These are phyloP conservation scores for Gracilinanus agilis DNA, from an alignment of 2,113 vertebrate genomes.

Conservation along the genomic window DNA sequence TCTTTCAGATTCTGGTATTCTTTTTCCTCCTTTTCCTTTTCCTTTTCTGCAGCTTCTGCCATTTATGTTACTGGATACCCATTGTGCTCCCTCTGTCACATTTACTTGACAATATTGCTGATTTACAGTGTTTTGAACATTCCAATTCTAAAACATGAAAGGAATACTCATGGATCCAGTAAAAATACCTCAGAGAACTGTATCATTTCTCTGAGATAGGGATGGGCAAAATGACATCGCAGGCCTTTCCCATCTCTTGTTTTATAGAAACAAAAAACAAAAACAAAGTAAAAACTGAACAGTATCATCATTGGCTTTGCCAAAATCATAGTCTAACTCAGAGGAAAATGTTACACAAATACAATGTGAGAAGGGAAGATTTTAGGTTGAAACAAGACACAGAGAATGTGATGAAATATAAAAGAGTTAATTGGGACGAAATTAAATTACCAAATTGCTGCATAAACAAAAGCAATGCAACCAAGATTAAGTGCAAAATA, in stretches of 20 bases:
- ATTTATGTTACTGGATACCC: background rate
- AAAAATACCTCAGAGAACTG: background rate
- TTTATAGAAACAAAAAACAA: background rate
- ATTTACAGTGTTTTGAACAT: background rate
- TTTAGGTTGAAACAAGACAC: too few species aligned
- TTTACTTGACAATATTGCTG: background rate
- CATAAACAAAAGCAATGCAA: too few species aligned
- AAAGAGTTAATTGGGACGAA: too few species aligned
- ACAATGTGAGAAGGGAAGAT: too few species aligned
- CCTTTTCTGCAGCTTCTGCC: background rate
- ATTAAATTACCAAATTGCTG: too few species aligned
- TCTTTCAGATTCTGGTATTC: conserved; percentile 11
- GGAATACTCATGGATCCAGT: conserved; percentile 4
- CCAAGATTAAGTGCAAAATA: too few species aligned
- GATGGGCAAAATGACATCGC: background rate
- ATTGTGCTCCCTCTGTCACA: background rate
- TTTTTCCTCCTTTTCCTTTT: conserved; percentile 17
- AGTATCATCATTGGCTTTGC: background rate
- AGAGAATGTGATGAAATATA: too few species aligned
- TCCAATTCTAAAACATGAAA: conserved; percentile 27
- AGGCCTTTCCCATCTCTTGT: conserved; percentile 30
- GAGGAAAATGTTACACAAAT: too few species aligned
- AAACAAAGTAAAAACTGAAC: background rate
- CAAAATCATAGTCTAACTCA: too few species aligned
- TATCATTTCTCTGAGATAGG: background rate